Percentiles rank a stretch among this genome's conserved stretches.
phyloP scores from a whole-genome alignment of 2,888 invertebrate genomes.

The Dendrolimus pini region DNA sequence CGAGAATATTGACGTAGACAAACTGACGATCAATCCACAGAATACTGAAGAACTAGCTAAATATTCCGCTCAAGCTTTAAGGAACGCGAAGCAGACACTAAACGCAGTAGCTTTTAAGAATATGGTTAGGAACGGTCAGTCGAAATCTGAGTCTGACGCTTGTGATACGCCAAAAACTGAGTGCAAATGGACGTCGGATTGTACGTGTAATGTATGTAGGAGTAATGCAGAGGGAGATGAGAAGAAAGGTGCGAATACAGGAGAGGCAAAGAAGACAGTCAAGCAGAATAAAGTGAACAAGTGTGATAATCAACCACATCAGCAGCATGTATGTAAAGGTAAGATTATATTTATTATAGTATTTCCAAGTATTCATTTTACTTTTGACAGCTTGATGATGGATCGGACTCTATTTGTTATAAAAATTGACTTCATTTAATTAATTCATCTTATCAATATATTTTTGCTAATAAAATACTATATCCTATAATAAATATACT shows the following conservation, averaged over 20 bases:
- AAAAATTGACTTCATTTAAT: too few species aligned
- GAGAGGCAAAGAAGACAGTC: constrained; percentile 31
- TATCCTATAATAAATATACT: too few species aligned
- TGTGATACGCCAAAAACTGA: constrained; percentile 57
- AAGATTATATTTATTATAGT: constrained; percentile 10
- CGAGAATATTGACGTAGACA: constrained; percentile 21
- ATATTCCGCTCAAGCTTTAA: constrained; percentile 57
- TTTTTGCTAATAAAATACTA: too few species aligned
- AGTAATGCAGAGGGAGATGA: constrained; percentile 36
- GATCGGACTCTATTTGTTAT: too few species aligned
- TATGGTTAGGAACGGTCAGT: constrained; percentile 47
- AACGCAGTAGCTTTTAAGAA: constrained; percentile 60
- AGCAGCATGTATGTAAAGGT: constrained; percentile 69
- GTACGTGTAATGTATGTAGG: constrained; percentile 49
- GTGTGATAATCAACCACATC: constrained; percentile 57
- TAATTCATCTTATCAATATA: too few species aligned
- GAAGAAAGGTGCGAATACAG: constrained; percentile 23
- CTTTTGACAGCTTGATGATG: too few species aligned
- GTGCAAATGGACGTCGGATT: constrained; percentile 65
- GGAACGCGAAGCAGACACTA: constrained; percentile 56
- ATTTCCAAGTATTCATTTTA: too few species aligned
- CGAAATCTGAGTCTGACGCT: constrained; percentile 53
- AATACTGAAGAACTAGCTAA: constrained; percentile 56
- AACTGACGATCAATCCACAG: constrained; percentile 29
- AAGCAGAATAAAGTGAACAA: constrained; percentile 42